phyloP scores from a whole-genome alignment of 2,797 vertebrate genomes.

The Pipistrellus nathusii region DNA sequence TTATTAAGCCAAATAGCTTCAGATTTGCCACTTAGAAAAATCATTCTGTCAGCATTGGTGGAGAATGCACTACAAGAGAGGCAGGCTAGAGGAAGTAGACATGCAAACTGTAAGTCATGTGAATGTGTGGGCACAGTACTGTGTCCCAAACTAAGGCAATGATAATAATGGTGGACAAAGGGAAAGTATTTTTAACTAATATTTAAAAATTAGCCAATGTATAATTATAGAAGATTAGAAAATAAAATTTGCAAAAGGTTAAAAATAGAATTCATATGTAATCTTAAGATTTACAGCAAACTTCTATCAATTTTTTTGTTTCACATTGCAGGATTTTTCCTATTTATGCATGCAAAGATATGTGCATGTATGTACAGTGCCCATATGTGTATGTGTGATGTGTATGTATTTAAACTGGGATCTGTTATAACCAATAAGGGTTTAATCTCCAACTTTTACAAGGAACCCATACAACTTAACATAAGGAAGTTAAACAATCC shows the following conservation, averaged over 20 bases:
- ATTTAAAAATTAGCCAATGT: slow-evolving; percentile 17
- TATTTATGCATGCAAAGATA: background rate
- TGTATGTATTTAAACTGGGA: slow-evolving; percentile 27
- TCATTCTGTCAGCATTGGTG: slow-evolving; percentile 12
- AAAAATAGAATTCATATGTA: slow-evolving; percentile 50
- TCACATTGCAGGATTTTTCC: slow-evolving; percentile 5
- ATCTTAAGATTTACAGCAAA: slow-evolving; percentile 42
- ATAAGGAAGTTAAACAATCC: too few relatives aligned
- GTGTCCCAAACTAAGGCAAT: slow-evolving; percentile 1
- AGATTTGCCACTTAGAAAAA: slow-evolving; percentile 62
- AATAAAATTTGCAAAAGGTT: slow-evolving; percentile 39
- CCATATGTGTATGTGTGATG: background rate
- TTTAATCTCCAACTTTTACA: too few relatives aligned
- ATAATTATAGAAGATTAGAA: slow-evolving; percentile 19
- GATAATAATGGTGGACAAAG: background rate
- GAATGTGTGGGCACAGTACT: background rate
- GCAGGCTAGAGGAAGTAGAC: background rate
- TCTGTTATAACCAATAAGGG: background rate
- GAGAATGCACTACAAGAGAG: slow-evolving; percentile 40
- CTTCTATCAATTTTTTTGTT: slow-evolving; percentile 33
- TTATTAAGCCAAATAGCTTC: slow-evolving; percentile 23
- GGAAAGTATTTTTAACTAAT: slow-evolving; percentile 20
- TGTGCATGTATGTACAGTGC: background rate
- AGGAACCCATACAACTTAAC: too few relatives aligned
- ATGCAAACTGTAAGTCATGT: slow-evolving; percentile 3